Base-by-base conservation (phyloP, 2,888 invertebrate species). In the Hoplodrina blanda region DNA sequence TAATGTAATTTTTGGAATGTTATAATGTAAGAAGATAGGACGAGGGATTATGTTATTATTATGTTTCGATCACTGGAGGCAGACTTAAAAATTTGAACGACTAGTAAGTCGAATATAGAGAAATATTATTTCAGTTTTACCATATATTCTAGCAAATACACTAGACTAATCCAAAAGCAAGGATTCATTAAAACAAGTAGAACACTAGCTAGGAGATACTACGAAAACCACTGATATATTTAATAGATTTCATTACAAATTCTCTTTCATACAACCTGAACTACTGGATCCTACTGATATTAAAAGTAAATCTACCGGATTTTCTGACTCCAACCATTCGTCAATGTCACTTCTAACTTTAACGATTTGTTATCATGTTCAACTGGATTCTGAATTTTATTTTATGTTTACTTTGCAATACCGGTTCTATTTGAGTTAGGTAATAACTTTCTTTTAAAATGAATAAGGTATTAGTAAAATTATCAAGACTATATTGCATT, bases 281-380 rank as follows among this genome's bases (percentile, higher is more conserved):
- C 7, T n/a, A 49, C n/a, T 41, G 67, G 57, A 66, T 75, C 11
- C 20, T 53, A 62, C 25, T 52, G 71, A 74, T 64, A 64, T 15
- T 10, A 46, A 53, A 54, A 63, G 46, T 19, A n/a, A 61, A 53
- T 65, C 50, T 20, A 78, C 73, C 49, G 57, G 61, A 65, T 62
- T 59, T 73, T 66, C 49, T 46, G 50, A 62, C 25, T 62, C 19
- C 11, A 19, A n/a, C 61, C 50, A 73, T 78, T 76, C 66, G 74
- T 76, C 79, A 73, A 59, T 62, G 75, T 73, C 66, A 76, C 73
- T 78, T 56, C 5, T 25, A 74, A 55, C 62, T 15, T 60, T 60
- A 68, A 56, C 55, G 54, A 79, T 79, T 74, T 50, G 68, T 60
- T 79, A 60, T 67, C 55, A 44, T 62, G 60, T 55, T 25, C 15